Conservation (phyloP, 2,888 invertebrate species). For the Brachyptera risi region DNA sequence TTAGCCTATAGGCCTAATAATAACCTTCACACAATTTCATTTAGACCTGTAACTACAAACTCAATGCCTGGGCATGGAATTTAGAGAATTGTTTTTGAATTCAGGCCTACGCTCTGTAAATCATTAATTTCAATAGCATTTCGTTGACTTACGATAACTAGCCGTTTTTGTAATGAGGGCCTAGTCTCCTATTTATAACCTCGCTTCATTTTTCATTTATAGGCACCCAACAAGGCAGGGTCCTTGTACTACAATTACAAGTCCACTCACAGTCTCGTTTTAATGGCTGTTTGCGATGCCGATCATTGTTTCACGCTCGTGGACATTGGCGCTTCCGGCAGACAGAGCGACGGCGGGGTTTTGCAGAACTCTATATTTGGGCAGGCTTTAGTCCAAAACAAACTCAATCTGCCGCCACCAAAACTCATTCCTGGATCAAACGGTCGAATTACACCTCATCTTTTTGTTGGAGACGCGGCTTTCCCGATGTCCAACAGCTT, state of each 20-base stretch:
- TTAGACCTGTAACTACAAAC: no score
- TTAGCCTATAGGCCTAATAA: no score
- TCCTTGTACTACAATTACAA: conserved; percentile 24
- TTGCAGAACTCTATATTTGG: conserved; percentile 17
- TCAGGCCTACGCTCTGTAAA: neutral
- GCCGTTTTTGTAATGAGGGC: no score
- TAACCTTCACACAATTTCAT: no score
- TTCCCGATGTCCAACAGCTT: conserved; percentile 7
- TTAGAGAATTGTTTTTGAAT: neutral
- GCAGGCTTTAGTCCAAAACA: neutral
- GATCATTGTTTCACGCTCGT: conserved; percentile 31
- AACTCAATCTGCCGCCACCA: neutral
- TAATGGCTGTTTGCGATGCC: conserved; percentile 34
- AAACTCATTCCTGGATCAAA: neutral
- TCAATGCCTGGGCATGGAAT: neutral
- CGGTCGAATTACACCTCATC: neutral
- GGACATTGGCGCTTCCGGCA: conserved; percentile 7
- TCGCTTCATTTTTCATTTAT: neutral
- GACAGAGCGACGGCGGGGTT: conserved; percentile 26
- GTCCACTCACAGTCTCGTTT: conserved; percentile 31
- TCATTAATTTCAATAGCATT: no score
- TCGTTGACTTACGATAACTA: no score
- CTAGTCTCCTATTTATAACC: no score
- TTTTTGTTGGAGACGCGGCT: conserved; percentile 12
- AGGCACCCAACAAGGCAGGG: conserved; percentile 1